Evolutionary conservation across 2,797 vertebrate genomes (phyloP), one percentile per base, ranked within the genome.

Genomic region (Hapalemur alaotrensis): DNA sequence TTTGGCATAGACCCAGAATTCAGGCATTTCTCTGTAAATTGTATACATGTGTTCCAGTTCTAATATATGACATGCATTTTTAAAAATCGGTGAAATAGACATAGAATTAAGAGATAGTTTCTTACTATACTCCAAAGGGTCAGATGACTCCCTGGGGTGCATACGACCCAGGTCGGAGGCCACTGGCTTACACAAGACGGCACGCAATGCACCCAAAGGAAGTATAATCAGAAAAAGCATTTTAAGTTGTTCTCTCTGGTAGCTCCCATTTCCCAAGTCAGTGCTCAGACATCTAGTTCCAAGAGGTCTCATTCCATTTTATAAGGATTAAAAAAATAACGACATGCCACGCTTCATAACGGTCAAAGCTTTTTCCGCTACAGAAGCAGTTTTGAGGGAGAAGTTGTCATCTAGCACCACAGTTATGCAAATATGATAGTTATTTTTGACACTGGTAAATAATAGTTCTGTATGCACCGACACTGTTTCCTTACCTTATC

Each of bases 401-500:
- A 98, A 98, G 97, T 94, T 98, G 98, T 98, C 96, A 96, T 67
- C 38, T 91, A 97, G 96, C 69, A 95, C 96, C 97, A 91, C 90
- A 70, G 97, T 98, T 98, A 98, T 98, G 98, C 97, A 98, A 98
- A 98, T 98, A 86, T 4, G 15, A 81, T 93, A 88, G 98, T 98
- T 98, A 98, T 98, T 99, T 98, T 96, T 98, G 98, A 98, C 98
- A 93, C 85, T 35, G 57, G 98, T 98, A 98, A 98, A 98, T 98
- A 98, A 98, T 97, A 95, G 98, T 96, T 98, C 94, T 94, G 93
- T 86, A 54, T 96, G 95, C 96, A 79, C 75, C 32, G 13, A 57
- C 97, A 93, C 97, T 97, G 97, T 95, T 98, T 98, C 91, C 98
- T 95, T 98, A 97, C 98, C 98, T 98, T 97, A 90, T 52, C 96